Evolutionary conservation across 2,113 vertebrate species (phyloP), one percentile per base, ranked within the genome.

Genomic region (Oncorhynchus clarkii): DNA sequence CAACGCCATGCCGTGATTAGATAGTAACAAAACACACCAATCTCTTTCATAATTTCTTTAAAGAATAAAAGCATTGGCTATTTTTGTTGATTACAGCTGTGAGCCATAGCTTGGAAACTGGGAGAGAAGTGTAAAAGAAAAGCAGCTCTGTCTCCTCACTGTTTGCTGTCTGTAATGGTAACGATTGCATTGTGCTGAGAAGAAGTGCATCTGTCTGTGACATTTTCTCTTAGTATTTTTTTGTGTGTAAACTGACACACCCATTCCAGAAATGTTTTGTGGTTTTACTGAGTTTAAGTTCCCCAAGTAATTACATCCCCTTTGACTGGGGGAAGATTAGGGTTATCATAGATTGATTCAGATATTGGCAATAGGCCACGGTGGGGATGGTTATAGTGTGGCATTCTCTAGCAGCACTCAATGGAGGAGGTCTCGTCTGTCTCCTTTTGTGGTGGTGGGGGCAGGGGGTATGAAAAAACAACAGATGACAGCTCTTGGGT

Each of bases 241-340:
- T 22, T 67, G 76, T 90, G 84, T 87, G 82, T 83, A 79, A 67
- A 86, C 85, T 78, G 88, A 89, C 89, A 91, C 91, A 90, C 93
- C 92, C 89, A 81, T 89, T 86, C 85, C 82, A 84, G 80, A 90
- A 93, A 92, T 93, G 86, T 90, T 71, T 72, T 34, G 88, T 82
- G 88, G 90, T 87, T 89, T 75, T 87, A 87, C 85, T 75, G 84
- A 84, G 76, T 90, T 88, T 57, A 84, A 80, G 74, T 74, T 89
- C 84, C 84, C 88, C 78, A 76, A 88, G 78, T 92, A 88, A 92
- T 88, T 83, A 81, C 86, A 85, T 82, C 78, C 74, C 74, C 74
- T 89, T 72, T 75, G 81, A 84, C 80, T 78, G n/a, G 34, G 71
- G 71, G 82, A 72, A 80, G 85, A 88, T 78, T 84, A 79, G 82